Conservation (phyloP, 2,797 vertebrate genomes). For the Rhinella marina region DNA sequence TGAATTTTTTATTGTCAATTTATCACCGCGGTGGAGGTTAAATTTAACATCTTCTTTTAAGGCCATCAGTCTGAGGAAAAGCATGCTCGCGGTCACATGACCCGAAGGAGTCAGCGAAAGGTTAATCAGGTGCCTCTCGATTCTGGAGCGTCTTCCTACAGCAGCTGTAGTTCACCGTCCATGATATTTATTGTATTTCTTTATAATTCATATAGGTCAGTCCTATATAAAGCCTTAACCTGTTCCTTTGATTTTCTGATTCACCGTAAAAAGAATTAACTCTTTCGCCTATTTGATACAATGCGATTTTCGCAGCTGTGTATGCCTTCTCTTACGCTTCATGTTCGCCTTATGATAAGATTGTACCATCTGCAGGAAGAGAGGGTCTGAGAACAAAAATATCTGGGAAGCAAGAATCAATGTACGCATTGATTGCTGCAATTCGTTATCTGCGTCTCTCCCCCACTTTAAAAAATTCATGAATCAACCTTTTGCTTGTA, state of each 20-base stretch:
- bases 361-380: conserved; percentile 70
- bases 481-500: conserved; percentile 86
- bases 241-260: neutral
- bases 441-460: conserved; percentile 87
- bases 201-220: conserved; percentile 66
- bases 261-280: neutral
- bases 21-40: conserved; percentile 97
- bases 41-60: conserved; percentile 93
- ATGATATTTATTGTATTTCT: conserved; percentile 66
- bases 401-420: conserved; percentile 80
- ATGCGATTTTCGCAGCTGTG: neutral
- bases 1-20: conserved; percentile 99
- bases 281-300: neutral
- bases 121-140: conserved; percentile 95
- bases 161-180: conserved; percentile 59
- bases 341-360: conserved; percentile 66
- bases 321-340: neutral
- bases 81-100: conserved; percentile 83
- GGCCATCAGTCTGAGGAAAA: conserved; percentile 84
- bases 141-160: conserved; percentile 76
- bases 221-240: conserved; percentile 10
- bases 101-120: conserved; percentile 87
- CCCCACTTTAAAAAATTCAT: conserved; percentile 83
- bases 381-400: conserved; percentile 66
- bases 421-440: conserved; percentile 96